Conservation (phyloP, 2,797 vertebrate species). For the Neosalanx taihuensis region DNA sequence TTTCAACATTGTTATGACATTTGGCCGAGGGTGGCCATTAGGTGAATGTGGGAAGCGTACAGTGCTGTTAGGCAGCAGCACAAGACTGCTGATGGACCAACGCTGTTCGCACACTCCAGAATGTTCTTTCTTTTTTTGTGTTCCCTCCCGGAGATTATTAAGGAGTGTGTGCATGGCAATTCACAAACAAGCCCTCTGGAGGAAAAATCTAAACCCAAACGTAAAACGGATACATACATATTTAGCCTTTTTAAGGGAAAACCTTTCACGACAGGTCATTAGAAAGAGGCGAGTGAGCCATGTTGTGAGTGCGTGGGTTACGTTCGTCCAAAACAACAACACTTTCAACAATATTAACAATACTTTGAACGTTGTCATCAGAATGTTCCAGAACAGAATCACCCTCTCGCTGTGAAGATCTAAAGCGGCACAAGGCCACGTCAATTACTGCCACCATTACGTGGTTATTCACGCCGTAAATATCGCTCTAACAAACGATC, state of each 20-base stretch:
- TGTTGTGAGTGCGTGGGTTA: neutral
- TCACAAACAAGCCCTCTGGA: too few species aligned
- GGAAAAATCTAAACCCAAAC: too few species aligned
- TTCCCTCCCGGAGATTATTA: too few species aligned
- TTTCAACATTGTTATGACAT: neutral
- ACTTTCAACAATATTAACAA: neutral
- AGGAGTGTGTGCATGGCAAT: too few species aligned
- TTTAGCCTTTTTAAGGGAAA: neutral
- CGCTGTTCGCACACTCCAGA: neutral
- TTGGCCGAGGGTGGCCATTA: neutral
- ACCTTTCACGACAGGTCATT: neutral
- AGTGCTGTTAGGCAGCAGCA: neutral
- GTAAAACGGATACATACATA: too few species aligned
- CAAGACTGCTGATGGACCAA: neutral
- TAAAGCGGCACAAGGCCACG: slow-evolving; percentile 24
- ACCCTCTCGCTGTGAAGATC: slow-evolving; percentile 1
- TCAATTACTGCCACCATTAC: slow-evolving; percentile 47
- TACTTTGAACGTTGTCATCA: too few species aligned
- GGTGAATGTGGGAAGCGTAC: neutral
- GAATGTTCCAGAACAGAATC: too few species aligned
- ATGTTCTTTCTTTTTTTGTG: too few species aligned
- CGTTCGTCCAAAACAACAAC: neutral
- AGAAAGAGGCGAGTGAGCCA: neutral
- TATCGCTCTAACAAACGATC: slow-evolving; percentile 42
- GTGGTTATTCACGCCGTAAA: slow-evolving; percentile 52